phyloP scores from a whole-genome alignment of 2,888 invertebrate species.

The Sinohyriopsis cumingii region DNA sequence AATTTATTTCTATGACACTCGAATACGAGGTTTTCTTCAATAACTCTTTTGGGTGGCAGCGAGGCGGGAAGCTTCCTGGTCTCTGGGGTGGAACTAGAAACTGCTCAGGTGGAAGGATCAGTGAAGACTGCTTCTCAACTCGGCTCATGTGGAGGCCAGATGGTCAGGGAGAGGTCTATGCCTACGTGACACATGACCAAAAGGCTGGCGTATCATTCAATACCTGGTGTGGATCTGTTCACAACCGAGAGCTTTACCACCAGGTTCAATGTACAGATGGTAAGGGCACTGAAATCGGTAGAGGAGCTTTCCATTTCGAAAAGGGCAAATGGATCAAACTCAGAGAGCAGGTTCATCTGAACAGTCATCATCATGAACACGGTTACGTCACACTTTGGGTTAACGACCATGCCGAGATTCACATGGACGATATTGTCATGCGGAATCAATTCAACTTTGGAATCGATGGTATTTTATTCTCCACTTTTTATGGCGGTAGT shows the following conservation, averaged over 20 bases:
- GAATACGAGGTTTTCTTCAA: conserved; percentile 12
- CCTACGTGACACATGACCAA: conserved; percentile 49
- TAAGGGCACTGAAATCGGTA: conserved; percentile 23
- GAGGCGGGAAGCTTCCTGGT: conserved; percentile 56
- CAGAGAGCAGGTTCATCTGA: conserved; percentile 48
- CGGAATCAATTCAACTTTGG: conserved; percentile 30
- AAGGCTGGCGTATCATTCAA: conserved; percentile 9
- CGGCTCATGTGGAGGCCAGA: conserved; percentile 55
- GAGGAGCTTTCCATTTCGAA: conserved; percentile 26
- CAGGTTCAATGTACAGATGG: conserved; percentile 8
- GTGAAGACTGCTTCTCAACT: conserved; percentile 51
- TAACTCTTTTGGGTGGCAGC: conserved; percentile 20
- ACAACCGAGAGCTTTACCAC: conserved; percentile 2
- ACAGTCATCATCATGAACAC: conserved; percentile 35
- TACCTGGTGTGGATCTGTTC: conserved; percentile 9
- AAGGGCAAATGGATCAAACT: conserved; percentile 44
- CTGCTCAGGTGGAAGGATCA: conserved; percentile 48
- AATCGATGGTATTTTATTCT: conserved; percentile 52
- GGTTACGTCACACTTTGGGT: conserved; percentile 47
- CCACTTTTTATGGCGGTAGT: conserved; percentile 55
- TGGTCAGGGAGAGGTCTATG: conserved; percentile 56
- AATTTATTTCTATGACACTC: no score
- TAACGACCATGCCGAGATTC: conserved; percentile 26
- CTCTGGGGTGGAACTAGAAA: conserved; percentile 42
- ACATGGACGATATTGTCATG: conserved; percentile 36